Conservation (phyloP, 1,140 invertebrate genomes). For the Chrysomallon squamiferum region DNA sequence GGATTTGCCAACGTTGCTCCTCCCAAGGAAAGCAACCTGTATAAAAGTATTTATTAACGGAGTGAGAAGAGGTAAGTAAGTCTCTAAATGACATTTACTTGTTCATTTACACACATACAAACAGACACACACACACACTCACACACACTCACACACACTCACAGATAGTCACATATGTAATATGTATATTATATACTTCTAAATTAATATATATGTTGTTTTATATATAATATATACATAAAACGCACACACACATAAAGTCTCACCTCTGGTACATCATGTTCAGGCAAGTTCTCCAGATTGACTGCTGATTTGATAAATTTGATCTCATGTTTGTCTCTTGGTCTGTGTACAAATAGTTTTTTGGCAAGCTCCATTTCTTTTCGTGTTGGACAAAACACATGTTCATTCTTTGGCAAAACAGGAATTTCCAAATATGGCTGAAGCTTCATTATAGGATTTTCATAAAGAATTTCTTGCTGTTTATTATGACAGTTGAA, state of each 20-base stretch:
- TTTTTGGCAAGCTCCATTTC: slow-evolving; percentile 21
- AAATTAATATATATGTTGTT: not conserved
- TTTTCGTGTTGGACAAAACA: slow-evolving; percentile 29
- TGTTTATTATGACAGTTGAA: not conserved
- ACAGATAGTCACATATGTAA: not conserved
- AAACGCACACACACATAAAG: too few relatives aligned
- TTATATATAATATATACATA: not conserved
- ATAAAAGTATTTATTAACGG: slow-evolving; percentile 3
- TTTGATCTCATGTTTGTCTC: slow-evolving; percentile 18
- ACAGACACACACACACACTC: not conserved
- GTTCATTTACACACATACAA: not conserved
- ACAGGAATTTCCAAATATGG: slow-evolving; percentile 28
- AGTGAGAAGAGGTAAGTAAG: not conserved
- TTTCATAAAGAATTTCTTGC: slow-evolving; percentile 6
- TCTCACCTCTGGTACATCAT: slow-evolving; percentile 38
- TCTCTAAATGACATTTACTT: not conserved
- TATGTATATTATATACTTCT: not conserved
- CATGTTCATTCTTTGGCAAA: slow-evolving; percentile 13
- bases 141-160: not conserved
- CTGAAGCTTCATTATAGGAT: slow-evolving; percentile 24
- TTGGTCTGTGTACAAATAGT: slow-evolving; percentile 15
- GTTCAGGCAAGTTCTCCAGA: slow-evolving; percentile 23
- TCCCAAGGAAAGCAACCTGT: slow-evolving; percentile 58
- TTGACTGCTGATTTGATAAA: slow-evolving; percentile 28
- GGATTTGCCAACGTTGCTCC: slow-evolving; percentile 61